Evolutionary conservation across 2,888 invertebrate genomes (phyloP).

Genomic region (Sceliomorpha sp.): DNA sequence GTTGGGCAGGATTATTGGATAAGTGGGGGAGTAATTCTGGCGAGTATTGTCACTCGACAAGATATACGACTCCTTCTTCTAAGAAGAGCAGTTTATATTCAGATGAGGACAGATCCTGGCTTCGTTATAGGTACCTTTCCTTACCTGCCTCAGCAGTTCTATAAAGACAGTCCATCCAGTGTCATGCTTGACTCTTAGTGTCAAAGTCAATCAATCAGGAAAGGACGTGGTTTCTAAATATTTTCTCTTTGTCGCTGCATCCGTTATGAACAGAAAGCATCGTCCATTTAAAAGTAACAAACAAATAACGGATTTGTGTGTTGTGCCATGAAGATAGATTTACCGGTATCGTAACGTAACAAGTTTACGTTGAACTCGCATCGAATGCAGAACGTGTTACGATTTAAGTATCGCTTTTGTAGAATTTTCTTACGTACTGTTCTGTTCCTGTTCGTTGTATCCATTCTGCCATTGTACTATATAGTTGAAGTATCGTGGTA

Average conservation of each 20-base stretch:
- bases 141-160: slow-evolving; percentile 59
- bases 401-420: too few relatives aligned
- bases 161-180: slow-evolving; percentile 52
- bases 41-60: slow-evolving; percentile 75
- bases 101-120: slow-evolving; percentile 61
- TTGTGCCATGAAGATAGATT: too few relatives aligned
- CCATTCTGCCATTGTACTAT: slow-evolving; percentile 15
- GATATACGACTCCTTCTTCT: slow-evolving; percentile 78
- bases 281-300: too few relatives aligned
- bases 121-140: slow-evolving; percentile 66
- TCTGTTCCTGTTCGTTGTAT: too few relatives aligned
- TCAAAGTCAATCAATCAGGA: slow-evolving; percentile 68
- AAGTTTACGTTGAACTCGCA: too few relatives aligned
- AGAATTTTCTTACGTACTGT: too few relatives aligned
- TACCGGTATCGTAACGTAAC: too few relatives aligned
- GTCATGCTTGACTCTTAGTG: slow-evolving; percentile 54
- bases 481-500: slow-evolving; percentile 27
- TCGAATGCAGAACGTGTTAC: too few relatives aligned
- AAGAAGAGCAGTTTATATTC: slow-evolving; percentile 79
- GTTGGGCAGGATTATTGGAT: too few relatives aligned
- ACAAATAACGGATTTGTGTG: too few relatives aligned
- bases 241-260: slow-evolving; percentile 6
- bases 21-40: slow-evolving; percentile 72
- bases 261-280: too few relatives aligned
- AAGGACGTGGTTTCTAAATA: slow-evolving; percentile 2